phyloP scores from a whole-genome alignment of 2,113 vertebrate genomes.

The Rhagologus leucostigma region DNA sequence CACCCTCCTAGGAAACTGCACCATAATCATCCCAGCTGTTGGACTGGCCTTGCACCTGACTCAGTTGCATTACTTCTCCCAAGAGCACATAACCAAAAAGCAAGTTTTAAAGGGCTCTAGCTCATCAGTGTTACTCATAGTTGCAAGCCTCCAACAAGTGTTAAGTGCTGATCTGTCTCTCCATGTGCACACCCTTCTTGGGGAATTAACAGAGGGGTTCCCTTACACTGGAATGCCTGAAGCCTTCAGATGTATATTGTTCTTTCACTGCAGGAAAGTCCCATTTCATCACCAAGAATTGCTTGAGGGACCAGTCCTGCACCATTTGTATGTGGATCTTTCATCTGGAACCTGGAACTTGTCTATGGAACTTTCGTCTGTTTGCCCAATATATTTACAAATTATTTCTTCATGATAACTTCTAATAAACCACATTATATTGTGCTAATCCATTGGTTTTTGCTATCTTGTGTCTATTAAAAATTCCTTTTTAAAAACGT shows the following conservation, averaged over 20 bases:
- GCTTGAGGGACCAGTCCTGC: not conserved
- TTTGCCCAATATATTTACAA: not conserved
- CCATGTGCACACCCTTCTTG: not conserved
- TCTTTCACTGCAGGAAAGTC: not conserved
- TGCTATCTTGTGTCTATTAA: not conserved
- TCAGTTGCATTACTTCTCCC: not conserved
- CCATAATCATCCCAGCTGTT: not conserved
- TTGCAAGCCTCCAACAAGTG: not conserved
- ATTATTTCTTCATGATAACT: not conserved
- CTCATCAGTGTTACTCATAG: not conserved
- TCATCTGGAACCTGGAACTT: not conserved
- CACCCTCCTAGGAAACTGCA: not conserved
- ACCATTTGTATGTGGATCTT: not conserved
- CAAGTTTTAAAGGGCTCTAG: not conserved
- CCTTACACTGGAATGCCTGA: not conserved
- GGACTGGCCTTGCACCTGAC: not conserved
- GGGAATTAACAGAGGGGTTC: not conserved
- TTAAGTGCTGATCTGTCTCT: not conserved
- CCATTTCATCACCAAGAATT: not conserved
- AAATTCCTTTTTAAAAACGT: not conserved
- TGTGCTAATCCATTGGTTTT: not conserved
- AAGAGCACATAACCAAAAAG: not conserved
- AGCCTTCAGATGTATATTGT: not conserved
- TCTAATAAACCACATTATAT: not conserved
- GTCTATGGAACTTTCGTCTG: not conserved